Evolutionary conservation across 1,140 invertebrate species (phyloP).

Genomic region (Drosophila kikkawai): DNA sequence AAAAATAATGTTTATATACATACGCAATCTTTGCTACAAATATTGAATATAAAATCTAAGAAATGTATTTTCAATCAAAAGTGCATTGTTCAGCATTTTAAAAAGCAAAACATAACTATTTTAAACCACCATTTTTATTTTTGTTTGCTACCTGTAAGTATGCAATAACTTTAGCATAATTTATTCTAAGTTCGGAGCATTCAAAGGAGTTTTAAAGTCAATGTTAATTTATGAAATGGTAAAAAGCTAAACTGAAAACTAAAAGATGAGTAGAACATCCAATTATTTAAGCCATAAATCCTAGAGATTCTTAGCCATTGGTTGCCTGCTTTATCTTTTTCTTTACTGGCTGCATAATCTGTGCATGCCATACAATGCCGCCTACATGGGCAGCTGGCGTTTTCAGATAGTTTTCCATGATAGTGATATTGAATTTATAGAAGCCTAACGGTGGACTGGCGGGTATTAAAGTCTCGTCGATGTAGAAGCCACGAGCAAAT

Average conservation of each 20-base stretch:
- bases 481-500: conserved; percentile 7
- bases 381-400: conserved; percentile 8
- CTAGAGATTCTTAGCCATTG: neutral
- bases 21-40: neutral
- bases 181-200: too few species aligned
- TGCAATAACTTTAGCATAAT: neutral
- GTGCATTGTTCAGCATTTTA: neutral
- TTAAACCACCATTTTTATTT: neutral
- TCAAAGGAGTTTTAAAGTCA: too few species aligned
- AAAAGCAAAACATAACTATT: neutral
- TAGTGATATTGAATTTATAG: conserved; percentile 16
- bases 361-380: conserved; percentile 13
- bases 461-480: conserved; percentile 20
- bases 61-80: neutral
- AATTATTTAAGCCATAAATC: neutral
- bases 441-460: conserved; percentile 24
- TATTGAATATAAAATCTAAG: neutral
- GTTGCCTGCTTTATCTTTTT: neutral
- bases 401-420: conserved; percentile 7
- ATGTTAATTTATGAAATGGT: too few species aligned
- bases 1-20: too few species aligned
- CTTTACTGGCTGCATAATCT: conserved; percentile 25
- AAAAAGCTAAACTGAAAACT: too few species aligned
- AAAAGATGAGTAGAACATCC: too few species aligned
- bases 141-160: neutral